A percentile compares a stretch with the other conserved stretches of the same genome.
These are phyloP conservation scores for Amaurobius ferox DNA, from an alignment of 2,888 invertebrate species.

Conservation along the genomic window DNA sequence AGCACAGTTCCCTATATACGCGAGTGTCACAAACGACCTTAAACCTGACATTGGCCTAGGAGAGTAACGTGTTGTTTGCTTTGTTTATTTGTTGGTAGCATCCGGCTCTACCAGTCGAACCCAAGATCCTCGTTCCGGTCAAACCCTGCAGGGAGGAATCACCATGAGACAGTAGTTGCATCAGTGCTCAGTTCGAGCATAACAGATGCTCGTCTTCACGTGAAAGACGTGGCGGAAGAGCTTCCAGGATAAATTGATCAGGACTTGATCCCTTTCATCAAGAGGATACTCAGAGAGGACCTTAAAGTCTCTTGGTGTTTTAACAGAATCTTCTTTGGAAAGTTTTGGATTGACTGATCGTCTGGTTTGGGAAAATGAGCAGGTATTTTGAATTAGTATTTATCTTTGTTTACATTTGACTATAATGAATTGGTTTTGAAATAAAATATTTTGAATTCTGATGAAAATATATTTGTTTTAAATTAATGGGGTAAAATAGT, in stretches of 20 bases:
- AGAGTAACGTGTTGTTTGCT: slow-evolving; percentile 11
- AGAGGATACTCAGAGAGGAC: neutral
- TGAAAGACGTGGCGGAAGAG: slow-evolving; percentile 4
- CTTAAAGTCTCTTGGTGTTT: neutral
- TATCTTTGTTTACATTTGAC: neutral
- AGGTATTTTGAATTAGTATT: neutral
- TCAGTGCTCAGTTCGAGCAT: slow-evolving; percentile 35
- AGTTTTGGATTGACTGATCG: slow-evolving; percentile 4
- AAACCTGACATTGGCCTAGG: slow-evolving; percentile 61
- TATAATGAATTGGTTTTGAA: too few species aligned
- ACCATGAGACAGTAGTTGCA: slow-evolving; percentile 24
- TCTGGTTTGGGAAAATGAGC: neutral
- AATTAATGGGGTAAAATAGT: too few species aligned
- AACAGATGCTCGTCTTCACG: slow-evolving; percentile 21
- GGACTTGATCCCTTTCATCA: neutral
- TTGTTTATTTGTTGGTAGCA: slow-evolving; percentile 50
- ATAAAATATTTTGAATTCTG: too few species aligned
- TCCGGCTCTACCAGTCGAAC: slow-evolving; percentile 62
- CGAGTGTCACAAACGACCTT: slow-evolving; percentile 62
- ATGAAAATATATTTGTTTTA: too few species aligned
- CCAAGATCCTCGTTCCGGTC: slow-evolving; percentile 55
- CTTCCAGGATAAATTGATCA: slow-evolving; percentile 4
- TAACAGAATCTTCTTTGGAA: too few species aligned
- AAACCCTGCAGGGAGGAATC: slow-evolving; percentile 42
- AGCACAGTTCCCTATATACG: slow-evolving; percentile 17